These are phyloP conservation scores for Archivesica marissinica DNA, from an alignment of 1,140 invertebrate genomes.

Conservation along the genomic window DNA sequence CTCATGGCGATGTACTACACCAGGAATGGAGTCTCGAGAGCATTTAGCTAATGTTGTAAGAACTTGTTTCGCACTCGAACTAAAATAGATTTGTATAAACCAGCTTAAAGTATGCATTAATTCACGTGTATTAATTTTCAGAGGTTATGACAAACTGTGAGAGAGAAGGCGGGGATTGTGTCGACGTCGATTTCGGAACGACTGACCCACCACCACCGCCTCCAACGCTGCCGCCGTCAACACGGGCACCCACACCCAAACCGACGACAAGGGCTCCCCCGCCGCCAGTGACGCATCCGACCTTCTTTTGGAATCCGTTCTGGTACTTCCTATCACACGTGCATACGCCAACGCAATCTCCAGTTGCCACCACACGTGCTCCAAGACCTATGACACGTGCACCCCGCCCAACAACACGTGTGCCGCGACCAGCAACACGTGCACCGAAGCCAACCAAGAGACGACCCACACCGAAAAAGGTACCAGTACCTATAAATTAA, in stretches of 20 bases:
- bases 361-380: not conserved
- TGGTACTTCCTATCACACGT: no score
- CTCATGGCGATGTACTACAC: no score
- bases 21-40: no score
- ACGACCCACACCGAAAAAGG: no score
- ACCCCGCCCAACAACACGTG: slow-evolving; percentile 13
- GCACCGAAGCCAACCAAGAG: no score
- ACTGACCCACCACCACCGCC: slow-evolving; percentile 11
- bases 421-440: not conserved
- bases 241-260: not conserved
- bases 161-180: slow-evolving; percentile 45
- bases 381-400: not conserved
- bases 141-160: slow-evolving; percentile 47
- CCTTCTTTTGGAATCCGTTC: slow-evolving; percentile 4
- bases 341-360: not conserved
- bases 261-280: not conserved
- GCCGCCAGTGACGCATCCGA: not conserved
- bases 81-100: no score
- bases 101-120: no score
- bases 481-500: no score
- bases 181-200: slow-evolving; percentile 39
- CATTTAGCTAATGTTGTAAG: no score
- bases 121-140: no score
- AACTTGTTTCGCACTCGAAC: no score
- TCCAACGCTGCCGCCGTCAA: not conserved